Percentiles rank a stretch among this genome's conserved stretches.
phyloP scores from a whole-genome alignment of 2,113 vertebrate genomes.

The Python bivittatus region DNA sequence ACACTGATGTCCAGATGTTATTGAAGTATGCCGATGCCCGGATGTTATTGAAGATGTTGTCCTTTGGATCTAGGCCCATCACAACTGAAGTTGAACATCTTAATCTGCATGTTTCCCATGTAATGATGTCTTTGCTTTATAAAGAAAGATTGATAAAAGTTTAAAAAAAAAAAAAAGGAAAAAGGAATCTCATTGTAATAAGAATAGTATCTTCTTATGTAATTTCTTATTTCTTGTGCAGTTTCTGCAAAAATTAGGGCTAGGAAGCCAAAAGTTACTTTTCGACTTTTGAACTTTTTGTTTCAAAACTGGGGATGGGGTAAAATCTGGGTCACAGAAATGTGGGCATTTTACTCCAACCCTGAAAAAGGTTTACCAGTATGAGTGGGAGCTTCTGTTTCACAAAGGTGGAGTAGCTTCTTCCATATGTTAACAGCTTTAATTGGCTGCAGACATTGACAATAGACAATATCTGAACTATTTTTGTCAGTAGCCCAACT shows the following conservation, averaged over 20 bases:
- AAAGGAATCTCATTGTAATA: background rate
- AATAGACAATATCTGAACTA: background rate
- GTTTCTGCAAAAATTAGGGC: background rate
- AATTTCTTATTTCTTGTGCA: background rate
- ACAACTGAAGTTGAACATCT: background rate
- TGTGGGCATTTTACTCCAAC: background rate
- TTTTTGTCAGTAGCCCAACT: background rate
- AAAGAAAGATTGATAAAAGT: conserved; percentile 20
- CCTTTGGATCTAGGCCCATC: conserved; percentile 47
- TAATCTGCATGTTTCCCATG: background rate
- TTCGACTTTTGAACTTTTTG: too few species aligned
- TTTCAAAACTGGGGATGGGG: background rate
- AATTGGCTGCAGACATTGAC: background rate
- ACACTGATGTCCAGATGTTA: background rate
- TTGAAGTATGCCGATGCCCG: too few species aligned
- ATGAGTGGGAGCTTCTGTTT: background rate
- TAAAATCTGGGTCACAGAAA: background rate
- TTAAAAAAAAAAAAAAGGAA: background rate
- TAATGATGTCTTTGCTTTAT: background rate
- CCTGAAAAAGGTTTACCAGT: background rate
- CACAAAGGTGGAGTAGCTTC: background rate
- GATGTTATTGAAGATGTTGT: conserved; percentile 35
- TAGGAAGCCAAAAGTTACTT: background rate
- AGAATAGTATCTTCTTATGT: too few species aligned
- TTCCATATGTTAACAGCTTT: background rate